Base-by-base conservation (phyloP, 2,888 invertebrate species). In the Ophioninae sp. region DNA sequence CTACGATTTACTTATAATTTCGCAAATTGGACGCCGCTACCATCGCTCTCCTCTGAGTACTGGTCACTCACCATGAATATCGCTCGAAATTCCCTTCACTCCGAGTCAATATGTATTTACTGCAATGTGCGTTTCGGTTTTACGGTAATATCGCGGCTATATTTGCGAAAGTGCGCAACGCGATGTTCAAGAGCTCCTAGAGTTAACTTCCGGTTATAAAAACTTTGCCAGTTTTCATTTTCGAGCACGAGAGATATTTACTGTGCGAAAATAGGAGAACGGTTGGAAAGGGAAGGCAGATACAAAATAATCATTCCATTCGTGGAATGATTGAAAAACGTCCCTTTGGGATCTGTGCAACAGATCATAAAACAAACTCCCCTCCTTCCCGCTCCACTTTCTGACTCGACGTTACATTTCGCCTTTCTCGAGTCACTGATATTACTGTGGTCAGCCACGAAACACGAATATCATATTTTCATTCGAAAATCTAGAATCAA, bases 1-100 rank as follows among this genome's bases (percentile, higher is more conserved):
- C 8, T 44, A 21, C 20, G 64, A 37, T 75, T 65, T 37, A 65
- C 7, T 37, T 37, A 56, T 21, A 65, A 75, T 67, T 67, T 59
- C 21, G 56, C 21, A 59, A 41, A 67, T 76, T 56, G 7, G 10
- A 59, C 65, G 50, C 20, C 2, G 8, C 61, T 10, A 17, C 61
- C 6, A 17, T 44, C 30, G n/a, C 50, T 8, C 1, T 62, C 13
- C 50, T 50, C 23, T n/a, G 30, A 23, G n/a, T 41, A 57, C 67
- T 67, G n/a, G n/a, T 57, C 21, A 10, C 23, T 39, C 39, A 57
- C 23, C 57, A 67, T 67, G 65, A 44, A 68, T 50, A 21, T 23
- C 8, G 70, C 70, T 39, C 39, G 39, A 7, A 72, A 50, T 50
- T 50, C 17, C 50, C 50, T 50, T 13, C 17, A 50, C 50, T 10